Conservation (phyloP, 64 coral and sea anemone species). For the Hydrozoanthus tunicans region DNA sequence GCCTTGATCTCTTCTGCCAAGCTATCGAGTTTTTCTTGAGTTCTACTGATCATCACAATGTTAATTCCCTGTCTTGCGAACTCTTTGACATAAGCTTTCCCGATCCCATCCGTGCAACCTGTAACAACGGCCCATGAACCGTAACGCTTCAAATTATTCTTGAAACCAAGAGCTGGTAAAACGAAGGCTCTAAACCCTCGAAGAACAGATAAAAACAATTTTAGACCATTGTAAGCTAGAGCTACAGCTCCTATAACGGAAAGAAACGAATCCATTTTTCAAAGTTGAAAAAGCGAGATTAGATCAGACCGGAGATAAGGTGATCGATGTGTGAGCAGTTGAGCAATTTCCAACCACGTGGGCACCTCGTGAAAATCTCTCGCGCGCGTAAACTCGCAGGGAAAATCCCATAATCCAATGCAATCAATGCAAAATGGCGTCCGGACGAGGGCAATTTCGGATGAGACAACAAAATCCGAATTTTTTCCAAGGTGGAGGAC, state of each 20-base stretch:
- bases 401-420: slow-evolving; percentile 2
- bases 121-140: slow-evolving; percentile 90
- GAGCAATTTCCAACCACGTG: slow-evolving; percentile 24
- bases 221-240: slow-evolving; percentile 72
- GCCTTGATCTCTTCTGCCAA: slow-evolving; percentile 69
- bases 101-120: slow-evolving; percentile 92
- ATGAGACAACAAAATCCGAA: slow-evolving; percentile 22
- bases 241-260: slow-evolving; percentile 58
- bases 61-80: slow-evolving; percentile 86
- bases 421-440: slow-evolving; percentile 30
- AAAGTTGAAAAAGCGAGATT: not conserved
- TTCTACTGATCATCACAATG: slow-evolving; percentile 79
- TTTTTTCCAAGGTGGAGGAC: not conserved
- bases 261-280: slow-evolving; percentile 38
- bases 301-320: not conserved
- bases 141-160: slow-evolving; percentile 66
- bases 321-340: not conserved
- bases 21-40: slow-evolving; percentile 70
- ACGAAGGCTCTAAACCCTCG: slow-evolving; percentile 89
- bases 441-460: not conserved
- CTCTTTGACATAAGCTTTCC: slow-evolving; percentile 76
- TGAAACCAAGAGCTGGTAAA: slow-evolving; percentile 75
- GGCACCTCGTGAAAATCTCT: not conserved
- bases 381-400: not conserved
- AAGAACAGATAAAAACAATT: slow-evolving; percentile 46